phyloP scores from a whole-genome alignment of 2,888 invertebrate species.

The Andrena marginata region DNA sequence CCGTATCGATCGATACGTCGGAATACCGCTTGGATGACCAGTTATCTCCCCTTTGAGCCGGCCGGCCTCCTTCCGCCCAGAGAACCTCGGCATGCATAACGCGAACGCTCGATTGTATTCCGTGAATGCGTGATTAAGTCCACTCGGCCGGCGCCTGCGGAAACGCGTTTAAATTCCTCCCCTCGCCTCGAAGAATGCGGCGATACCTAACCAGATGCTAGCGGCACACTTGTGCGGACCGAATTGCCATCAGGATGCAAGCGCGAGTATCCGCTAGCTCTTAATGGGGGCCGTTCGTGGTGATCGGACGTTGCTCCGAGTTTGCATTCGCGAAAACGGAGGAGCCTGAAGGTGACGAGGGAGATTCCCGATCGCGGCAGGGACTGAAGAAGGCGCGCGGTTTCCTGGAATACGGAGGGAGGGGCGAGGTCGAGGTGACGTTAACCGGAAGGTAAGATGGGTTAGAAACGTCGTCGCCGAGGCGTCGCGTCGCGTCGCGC shows the following conservation, averaged over 20 bases:
- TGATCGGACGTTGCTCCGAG: no score
- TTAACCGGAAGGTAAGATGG: conserved; percentile 67
- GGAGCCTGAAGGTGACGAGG: not conserved
- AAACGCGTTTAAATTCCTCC: conserved; percentile 46
- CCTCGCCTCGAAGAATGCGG: conserved; percentile 3
- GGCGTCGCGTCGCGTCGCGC: conserved; percentile 15
- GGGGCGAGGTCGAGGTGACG: conserved; percentile 43
- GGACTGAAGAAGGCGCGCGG: not conserved
- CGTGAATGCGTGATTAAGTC: conserved; percentile 63
- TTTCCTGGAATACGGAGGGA: conserved; percentile 15
- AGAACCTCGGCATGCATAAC: conserved; percentile 62
- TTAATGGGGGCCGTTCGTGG: not conserved
- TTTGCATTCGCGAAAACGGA: not conserved
- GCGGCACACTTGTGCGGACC: not conserved
- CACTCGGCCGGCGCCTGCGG: conserved; percentile 52
- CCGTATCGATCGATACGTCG: conserved; percentile 66
- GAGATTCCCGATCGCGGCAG: not conserved
- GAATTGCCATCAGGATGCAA: not conserved
- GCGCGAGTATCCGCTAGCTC: not conserved
- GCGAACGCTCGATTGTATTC: conserved; percentile 64
- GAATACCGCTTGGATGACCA: conserved; percentile 71
- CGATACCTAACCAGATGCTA: not conserved
- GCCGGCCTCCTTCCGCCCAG: conserved; percentile 57
- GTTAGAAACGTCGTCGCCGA: conserved; percentile 55
- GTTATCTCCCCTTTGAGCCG: conserved; percentile 70